Evolutionary conservation across 2,888 invertebrate species (phyloP), one percentile per base, ranked within the genome.

Genomic region (Linnaemya vulpina): DNA sequence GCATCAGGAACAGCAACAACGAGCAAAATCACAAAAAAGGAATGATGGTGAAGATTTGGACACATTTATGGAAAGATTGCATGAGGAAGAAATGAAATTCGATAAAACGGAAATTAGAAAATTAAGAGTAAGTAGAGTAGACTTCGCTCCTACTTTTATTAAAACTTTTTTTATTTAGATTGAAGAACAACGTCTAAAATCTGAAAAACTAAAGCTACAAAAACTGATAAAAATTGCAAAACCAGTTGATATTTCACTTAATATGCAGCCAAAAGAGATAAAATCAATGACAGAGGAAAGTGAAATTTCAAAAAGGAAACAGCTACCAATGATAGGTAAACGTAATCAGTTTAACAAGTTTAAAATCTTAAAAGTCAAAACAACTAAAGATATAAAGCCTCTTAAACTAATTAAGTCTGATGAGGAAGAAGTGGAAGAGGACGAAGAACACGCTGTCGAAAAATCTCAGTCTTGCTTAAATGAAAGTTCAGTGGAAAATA

Each of bases 31-130:
- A 7, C 20, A 81, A 55, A 78, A 73, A 53, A 8, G 63, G 3
- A 46, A 43, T 10, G 83, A 74, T 3, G 95, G 95, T 9, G 98
- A 98, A 90, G 95, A 96, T 1, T 92, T 98, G 63, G 98, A 98
- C 90, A 94, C 94, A 7, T 98, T 94, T 91, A 98, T 98, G 97
- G 94, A 94, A 49, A 94, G 94, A 46, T 92, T 97, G 80, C 92
- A 93, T 0, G 94, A 93, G 77, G 94, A 94, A 89, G 93, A 93
- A 0, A 80, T 86, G 0, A 93, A 93, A 38, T 93, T 95, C 17
- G 94, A 94, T 73, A 96, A 95, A 91, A 94, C 95, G 1, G 96
- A 95, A 87, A 93, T 95, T 58, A 93, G 93, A n/a, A 93, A 93
- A 86, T 89, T 93, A 20, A 93, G 93, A 89, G 94, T 94, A 88